Conservation (phyloP, 2,797 vertebrate species). For the Parauchenoglanis punctatus region DNA sequence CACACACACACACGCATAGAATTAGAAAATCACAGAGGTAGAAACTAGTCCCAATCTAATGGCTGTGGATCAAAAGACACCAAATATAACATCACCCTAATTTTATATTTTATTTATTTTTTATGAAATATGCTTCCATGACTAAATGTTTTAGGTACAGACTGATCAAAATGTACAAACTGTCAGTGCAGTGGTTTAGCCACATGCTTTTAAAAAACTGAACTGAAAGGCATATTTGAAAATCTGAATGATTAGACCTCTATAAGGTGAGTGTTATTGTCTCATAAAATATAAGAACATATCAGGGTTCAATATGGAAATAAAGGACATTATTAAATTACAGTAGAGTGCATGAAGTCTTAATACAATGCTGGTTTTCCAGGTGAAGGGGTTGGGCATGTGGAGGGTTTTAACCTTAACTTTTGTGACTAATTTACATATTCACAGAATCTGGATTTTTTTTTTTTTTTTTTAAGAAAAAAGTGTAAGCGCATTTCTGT, state of each 20-base stretch:
- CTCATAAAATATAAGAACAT: background rate
- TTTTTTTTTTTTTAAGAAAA: background rate
- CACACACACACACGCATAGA: slow-evolving; percentile 1
- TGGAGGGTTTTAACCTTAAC: background rate
- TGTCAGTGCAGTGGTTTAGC: background rate
- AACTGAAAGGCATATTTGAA: background rate
- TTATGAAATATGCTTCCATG: background rate
- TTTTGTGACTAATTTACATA: background rate
- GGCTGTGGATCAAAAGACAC: slow-evolving; percentile 44
- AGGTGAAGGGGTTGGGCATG: background rate
- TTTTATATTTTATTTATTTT: background rate
- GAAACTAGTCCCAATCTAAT: slow-evolving; percentile 15
- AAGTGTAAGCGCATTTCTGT: background rate
- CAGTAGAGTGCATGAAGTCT: background rate
- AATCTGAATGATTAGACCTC: background rate
- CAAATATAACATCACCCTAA: background rate
- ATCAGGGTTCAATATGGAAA: background rate
- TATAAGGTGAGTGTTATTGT: background rate
- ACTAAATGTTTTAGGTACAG: background rate
- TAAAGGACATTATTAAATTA: background rate
- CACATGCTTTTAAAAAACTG: background rate
- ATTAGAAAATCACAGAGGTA: background rate
- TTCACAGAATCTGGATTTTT: background rate
- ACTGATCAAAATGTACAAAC: no score
- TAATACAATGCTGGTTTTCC: background rate